phyloP scores from a whole-genome alignment of 1,140 invertebrate genomes.

The Paraescarpia echinospica region DNA sequence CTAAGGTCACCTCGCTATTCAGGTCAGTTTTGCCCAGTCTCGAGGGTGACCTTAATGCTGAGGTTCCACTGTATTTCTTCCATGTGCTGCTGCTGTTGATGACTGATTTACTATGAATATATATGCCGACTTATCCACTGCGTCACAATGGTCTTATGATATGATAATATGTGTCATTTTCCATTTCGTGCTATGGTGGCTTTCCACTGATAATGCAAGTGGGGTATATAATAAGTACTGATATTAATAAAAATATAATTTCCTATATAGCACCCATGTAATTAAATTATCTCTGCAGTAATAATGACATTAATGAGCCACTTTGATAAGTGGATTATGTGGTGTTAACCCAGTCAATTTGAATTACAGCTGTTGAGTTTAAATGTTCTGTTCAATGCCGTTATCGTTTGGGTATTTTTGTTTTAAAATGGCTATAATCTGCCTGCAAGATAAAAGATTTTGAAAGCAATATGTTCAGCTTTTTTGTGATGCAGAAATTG shows the following conservation, averaged over 20 bases:
- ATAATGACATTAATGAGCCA: too few species aligned
- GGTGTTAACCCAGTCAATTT: too few species aligned
- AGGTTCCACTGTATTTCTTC: too few species aligned
- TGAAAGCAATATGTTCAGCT: neutral
- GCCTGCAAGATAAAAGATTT: neutral
- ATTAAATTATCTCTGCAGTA: neutral
- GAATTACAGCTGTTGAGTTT: too few species aligned
- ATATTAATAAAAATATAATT: neutral
- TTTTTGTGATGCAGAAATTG: neutral
- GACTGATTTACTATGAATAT: too few species aligned
- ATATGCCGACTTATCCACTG: neutral
- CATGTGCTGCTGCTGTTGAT: neutral
- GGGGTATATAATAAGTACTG: neutral
- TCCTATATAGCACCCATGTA: neutral
- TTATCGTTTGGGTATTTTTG: too few species aligned
- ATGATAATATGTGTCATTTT: neutral
- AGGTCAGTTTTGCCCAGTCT: too few species aligned
- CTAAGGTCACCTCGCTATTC: too few species aligned
- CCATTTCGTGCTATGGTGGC: neutral
- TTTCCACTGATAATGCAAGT: neutral
- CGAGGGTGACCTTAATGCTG: too few species aligned
- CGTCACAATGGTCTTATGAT: neutral
- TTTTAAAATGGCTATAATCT: neutral
- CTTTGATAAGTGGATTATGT: neutral
- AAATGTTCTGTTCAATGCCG: too few species aligned